Evolutionary conservation across 92 coral and sea anemone genomes (phyloP).

Genomic region (Paragorgia papillata): DNA sequence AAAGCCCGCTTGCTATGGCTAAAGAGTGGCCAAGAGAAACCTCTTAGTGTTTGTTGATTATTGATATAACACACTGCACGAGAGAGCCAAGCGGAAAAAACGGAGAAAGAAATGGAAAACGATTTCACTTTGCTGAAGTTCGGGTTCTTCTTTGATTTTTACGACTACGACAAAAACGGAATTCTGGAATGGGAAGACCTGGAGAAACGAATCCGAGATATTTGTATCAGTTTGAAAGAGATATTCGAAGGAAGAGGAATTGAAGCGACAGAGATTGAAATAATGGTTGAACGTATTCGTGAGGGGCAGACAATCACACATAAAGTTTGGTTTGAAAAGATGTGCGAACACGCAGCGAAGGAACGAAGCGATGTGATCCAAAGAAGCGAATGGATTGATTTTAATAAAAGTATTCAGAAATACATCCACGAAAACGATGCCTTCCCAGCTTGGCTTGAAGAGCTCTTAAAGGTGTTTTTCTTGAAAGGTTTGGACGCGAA

Average conservation of each 20-base stretch:
- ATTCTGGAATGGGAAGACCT: constrained; percentile 17
- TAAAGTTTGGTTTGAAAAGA: not conserved
- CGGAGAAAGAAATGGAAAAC: not conserved
- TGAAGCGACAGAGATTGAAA: not conserved
- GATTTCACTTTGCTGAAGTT: not conserved
- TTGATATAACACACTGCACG: too few species aligned
- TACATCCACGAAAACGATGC: not conserved
- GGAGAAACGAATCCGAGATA: not conserved
- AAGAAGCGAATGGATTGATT: constrained; percentile 13
- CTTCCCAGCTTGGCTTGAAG: constrained; percentile 11
- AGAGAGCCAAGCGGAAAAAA: too few species aligned
- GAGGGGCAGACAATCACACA: not conserved
- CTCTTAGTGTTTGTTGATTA: too few species aligned
- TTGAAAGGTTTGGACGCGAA: not conserved
- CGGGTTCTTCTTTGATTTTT: constrained; percentile 2
- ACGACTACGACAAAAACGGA: constrained; percentile 20
- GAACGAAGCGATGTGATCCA: constrained; percentile 1
- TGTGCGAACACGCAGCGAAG: constrained; percentile 7
- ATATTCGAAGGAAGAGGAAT: too few species aligned
- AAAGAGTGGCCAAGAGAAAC: too few species aligned
- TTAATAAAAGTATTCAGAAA: not conserved
- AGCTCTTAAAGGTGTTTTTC: not conserved
- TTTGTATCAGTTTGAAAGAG: not conserved
- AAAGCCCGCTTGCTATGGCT: too few species aligned
- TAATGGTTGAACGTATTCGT: not conserved